A percentile compares a stretch with the other conserved stretches of the same genome.
These are phyloP conservation scores for Platorchestia sp. DNA, from an alignment of 1,140 invertebrate genomes.

Conservation along the genomic window DNA sequence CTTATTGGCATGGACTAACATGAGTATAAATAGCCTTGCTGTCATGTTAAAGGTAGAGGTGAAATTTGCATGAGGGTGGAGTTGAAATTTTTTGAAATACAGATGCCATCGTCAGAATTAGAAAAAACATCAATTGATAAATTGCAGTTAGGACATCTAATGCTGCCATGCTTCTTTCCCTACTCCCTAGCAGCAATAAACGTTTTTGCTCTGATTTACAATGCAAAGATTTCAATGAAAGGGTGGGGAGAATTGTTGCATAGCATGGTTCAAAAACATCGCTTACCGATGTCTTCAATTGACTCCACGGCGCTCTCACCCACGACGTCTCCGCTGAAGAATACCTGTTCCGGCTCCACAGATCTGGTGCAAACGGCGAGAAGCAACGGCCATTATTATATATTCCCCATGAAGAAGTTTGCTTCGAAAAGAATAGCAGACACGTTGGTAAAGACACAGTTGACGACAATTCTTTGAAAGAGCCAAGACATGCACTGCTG, in stretches of 20 bases:
- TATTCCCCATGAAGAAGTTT: background rate
- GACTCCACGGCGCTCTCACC: conserved; percentile 86
- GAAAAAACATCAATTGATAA: too few species aligned
- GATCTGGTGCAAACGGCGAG: conserved; percentile 72
- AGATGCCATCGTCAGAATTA: too few species aligned
- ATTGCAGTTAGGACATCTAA: too few species aligned
- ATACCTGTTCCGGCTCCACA: conserved; percentile 81
- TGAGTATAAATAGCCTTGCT: too few species aligned
- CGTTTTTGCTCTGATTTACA: too few species aligned
- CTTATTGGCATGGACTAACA: too few species aligned
- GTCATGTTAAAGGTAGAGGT: too few species aligned
- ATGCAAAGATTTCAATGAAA: background rate
- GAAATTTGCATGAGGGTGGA: too few species aligned
- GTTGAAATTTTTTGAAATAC: too few species aligned
- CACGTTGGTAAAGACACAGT: background rate
- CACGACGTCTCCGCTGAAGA: conserved; percentile 86
- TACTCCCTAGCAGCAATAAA: too few species aligned
- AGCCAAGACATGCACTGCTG: background rate
- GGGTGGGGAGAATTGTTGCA: background rate
- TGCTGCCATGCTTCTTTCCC: too few species aligned
- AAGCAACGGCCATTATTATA: background rate
- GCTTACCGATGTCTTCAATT: conserved; percentile 84
- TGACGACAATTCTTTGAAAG: background rate
- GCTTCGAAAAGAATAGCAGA: background rate
- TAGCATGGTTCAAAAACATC: background rate